Evolutionary conservation across 53 echinoderm and acorn worm genomes (phyloP).

Genomic region (Arbacia lixula): DNA sequence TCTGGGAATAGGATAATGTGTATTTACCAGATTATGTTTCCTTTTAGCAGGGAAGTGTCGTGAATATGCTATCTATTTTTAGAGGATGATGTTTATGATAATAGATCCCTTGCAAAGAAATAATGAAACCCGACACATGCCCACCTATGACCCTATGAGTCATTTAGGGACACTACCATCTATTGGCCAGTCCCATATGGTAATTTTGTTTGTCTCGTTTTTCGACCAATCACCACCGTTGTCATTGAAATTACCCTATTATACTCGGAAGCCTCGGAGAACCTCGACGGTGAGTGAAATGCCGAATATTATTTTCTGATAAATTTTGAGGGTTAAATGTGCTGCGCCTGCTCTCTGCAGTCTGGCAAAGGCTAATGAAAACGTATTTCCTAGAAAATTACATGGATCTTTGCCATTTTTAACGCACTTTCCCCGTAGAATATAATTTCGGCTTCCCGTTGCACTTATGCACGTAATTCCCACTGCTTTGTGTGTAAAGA

Average conservation of each 20-base stretch:
- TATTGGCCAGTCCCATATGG: constrained; percentile 82
- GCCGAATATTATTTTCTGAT: constrained; percentile 99
- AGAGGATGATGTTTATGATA: neutral
- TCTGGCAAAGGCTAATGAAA: constrained; percentile 54
- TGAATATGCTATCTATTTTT: no score
- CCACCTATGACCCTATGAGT: constrained; percentile 64
- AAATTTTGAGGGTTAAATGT: constrained; percentile 94
- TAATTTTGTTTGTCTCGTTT: constrained; percentile 68
- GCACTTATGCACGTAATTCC: constrained; percentile 66
- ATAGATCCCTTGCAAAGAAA: constrained; percentile 48
- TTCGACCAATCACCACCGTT: constrained; percentile 76
- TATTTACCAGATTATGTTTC: no score
- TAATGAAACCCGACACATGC: constrained; percentile 82
- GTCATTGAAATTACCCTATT: constrained; percentile 93
- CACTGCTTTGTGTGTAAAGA: constrained; percentile 14
- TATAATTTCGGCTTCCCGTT: constrained; percentile 59
- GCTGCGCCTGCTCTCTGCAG: constrained; percentile 61
- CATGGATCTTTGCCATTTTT: constrained; percentile 73
- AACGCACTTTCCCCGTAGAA: constrained; percentile 64
- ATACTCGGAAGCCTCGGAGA: constrained; percentile 87
- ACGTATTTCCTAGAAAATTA: constrained; percentile 69
- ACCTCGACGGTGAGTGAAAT: constrained; percentile 94
- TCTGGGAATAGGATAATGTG: no score
- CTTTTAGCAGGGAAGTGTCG: no score
- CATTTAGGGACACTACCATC: neutral